Conservation (phyloP, 2,113 vertebrate species). For the Labeo rohita region DNA sequence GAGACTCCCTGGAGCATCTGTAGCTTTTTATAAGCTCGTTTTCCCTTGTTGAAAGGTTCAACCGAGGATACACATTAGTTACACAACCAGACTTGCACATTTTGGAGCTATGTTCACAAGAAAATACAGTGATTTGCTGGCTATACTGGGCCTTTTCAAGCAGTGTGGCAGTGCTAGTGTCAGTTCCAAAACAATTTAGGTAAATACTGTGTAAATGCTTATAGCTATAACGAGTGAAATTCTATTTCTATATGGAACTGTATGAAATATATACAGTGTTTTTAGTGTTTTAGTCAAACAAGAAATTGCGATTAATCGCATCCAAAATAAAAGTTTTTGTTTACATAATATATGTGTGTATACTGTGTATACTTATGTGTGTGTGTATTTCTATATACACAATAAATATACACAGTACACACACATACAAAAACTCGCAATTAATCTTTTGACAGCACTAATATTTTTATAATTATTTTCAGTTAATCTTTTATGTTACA, state of each 20-base stretch:
- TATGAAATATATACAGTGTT: neutral
- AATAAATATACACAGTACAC: too few relatives aligned
- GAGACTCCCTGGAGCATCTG: neutral
- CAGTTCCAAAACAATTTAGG: neutral
- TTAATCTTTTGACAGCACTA: too few relatives aligned
- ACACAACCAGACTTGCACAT: neutral
- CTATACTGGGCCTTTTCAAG: neutral
- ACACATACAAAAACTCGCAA: too few relatives aligned
- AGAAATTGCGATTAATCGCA: too few relatives aligned
- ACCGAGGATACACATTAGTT: neutral
- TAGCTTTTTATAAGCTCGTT: neutral
- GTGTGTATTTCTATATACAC: too few relatives aligned
- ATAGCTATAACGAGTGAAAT: neutral
- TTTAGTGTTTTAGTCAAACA: too few relatives aligned
- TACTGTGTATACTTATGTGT: too few relatives aligned
- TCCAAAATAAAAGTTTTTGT: too few relatives aligned
- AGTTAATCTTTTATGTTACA: neutral
- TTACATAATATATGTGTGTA: too few relatives aligned
- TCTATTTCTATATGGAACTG: neutral
- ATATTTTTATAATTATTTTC: neutral
- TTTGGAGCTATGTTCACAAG: neutral
- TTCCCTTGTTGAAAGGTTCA: conserved; percentile 4
- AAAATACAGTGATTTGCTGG: neutral
- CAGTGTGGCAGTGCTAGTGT: neutral
- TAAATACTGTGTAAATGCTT: neutral